Evolutionary conservation across 2,113 vertebrate genomes (phyloP).

Genomic region (Mobula hypostoma): DNA sequence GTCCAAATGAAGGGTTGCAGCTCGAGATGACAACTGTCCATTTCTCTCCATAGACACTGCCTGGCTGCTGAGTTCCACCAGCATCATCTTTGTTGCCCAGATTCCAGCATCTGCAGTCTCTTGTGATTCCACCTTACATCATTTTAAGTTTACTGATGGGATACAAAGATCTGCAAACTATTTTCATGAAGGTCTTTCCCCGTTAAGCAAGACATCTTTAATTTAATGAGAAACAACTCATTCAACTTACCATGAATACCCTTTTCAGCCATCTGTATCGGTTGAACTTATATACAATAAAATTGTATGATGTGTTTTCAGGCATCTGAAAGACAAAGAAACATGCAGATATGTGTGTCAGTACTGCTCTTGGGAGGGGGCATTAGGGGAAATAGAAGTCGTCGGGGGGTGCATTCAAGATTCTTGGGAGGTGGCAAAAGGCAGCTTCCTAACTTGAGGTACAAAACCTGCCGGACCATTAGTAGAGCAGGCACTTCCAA

Average conservation of each 20-base stretch:
- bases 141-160: neutral
- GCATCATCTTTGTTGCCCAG: too few species aligned
- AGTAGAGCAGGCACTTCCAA: too few species aligned
- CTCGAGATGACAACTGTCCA: too few species aligned
- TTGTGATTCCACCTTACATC: neutral
- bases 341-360: neutral
- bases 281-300: slow-evolving; percentile 62
- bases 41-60: too few species aligned
- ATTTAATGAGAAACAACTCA: slow-evolving; percentile 42
- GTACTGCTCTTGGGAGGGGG: too few species aligned
- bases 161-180: neutral
- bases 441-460: too few species aligned
- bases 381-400: too few species aligned
- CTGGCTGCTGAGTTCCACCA: too few species aligned
- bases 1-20: too few species aligned
- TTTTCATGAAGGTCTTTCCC: neutral
- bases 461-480: too few species aligned
- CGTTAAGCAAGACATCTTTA: neutral
- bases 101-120: too few species aligned
- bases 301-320: slow-evolving; percentile 55
- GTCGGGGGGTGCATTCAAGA: neutral
- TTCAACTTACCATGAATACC: slow-evolving; percentile 59
- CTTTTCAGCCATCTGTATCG: slow-evolving; percentile 69
- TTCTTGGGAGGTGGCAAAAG: too few species aligned
- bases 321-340: slow-evolving; percentile 4